Evolutionary conservation across 2,797 vertebrate species (phyloP), one percentile per base, ranked within the genome.

Genomic region (Sparidentex hasta): DNA sequence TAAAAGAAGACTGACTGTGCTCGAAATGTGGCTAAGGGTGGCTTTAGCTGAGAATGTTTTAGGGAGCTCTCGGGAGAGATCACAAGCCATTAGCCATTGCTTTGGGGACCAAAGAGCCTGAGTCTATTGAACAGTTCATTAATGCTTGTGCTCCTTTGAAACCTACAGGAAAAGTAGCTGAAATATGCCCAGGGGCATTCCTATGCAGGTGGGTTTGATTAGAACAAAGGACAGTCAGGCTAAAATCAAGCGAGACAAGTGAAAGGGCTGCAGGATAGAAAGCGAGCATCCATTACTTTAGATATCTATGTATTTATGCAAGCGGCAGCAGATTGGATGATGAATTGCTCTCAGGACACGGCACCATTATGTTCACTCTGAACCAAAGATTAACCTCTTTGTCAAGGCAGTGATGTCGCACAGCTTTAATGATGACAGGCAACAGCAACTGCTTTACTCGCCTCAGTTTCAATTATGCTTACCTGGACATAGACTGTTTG

Each of bases 61-160:
- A 80, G 68, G 73, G 56, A 78, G 79, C 68, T 85, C 88, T 87
- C 76, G 1, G 47, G 90, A 81, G 92, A 84, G 80, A 87, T 85
- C 84, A 88, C 80, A 86, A 91, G 58, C 82, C 87, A 92, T 92
- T 92, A 91, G 83, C 59, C 2, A 8, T 76, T 73, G 67, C 90
- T 79, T 83, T 48, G 71, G 88, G 88, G 92, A 92, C 73, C 77
- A 82, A 52, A 75, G 65, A 77, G 77, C 69, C 61, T 47, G 56
- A 82, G 77, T 84, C 78, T 82, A 74, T 87, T 92, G 83, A 93
- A 90, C 85, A 91, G 90, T 87, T 92, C 88, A 90, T 91, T 93
- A 90, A 85, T 79, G 83, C 70, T 88, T 84, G 71, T 71, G 59
- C 74, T 87, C 72, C 74, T 90, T 78, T 91, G 82, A 88, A 92